Evolutionary conservation across 2,888 invertebrate species (phyloP), one percentile per base, ranked within the genome.

Genomic region (Halictus ligatus): DNA sequence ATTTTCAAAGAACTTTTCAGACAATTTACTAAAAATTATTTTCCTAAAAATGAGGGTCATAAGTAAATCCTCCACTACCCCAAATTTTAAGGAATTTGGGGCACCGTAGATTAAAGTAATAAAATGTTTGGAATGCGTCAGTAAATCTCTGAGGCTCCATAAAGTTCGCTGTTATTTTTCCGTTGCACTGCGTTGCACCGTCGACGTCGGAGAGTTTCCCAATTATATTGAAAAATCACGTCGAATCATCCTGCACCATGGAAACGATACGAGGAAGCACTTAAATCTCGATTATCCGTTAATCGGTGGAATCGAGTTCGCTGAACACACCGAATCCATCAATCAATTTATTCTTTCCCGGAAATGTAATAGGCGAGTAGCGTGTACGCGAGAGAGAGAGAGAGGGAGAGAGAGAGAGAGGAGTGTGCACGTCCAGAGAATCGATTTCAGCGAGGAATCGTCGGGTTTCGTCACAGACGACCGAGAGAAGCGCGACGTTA

Each of bases 311-410:
- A 58, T 54, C n/a, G 46, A 15, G 71, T 46, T n/a, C 71, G 46
- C 46, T 21, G 46, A 58, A 71, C 5, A 60, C 25, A 13, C 60
- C 0, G 29, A 25, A 15, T 13, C 58, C 40, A 75, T 75, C 76
- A 35, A 81, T 81, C 76, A 46, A 54, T 78, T 64, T 35, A n/a
- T 75, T 76, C 18, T 46, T 72, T 35, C 43, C 50, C n/a, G 1
- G 71, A 13, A 29, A 21, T 6, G 13, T 15, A n/a, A 35, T 35
- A 29, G 2, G 12, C 10, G 25, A n/a, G 29, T 35, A n/a, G 10
- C 13, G 48, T 69, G 21, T 29, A 21, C 29, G 13, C 67, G 48
- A 1, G 46, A 13, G 21, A 25, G 18, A 43, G 29, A 12, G 3
- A 29, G 35, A 29, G 76, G n/a, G 29, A 12, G 64, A 29, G 35